Base-by-base conservation (phyloP, 2,888 invertebrate genomes). In the Cyrtodaria siliqua region DNA sequence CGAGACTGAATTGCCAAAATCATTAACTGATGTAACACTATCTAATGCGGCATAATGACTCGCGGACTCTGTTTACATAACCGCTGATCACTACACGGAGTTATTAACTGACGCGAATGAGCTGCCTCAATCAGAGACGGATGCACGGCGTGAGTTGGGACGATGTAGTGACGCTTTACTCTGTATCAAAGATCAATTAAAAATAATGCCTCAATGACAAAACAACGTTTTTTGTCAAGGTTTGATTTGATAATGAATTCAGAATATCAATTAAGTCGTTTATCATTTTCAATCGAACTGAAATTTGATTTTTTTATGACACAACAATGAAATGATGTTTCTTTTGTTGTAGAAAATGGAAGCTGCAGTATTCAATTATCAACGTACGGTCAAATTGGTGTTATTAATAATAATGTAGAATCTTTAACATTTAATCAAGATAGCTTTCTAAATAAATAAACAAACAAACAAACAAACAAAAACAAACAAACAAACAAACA, bases 1-100 rank as follows among this genome's bases (percentile, higher is more conserved):
- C 33, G 33, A 42, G 56, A 33, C 56, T 23, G 42, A 33, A 33
- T 33, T 44, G 27, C 33, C 40, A 44, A 59, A 42, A 59, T 69
- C 61, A 52, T 62, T 61, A 62, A 16, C 49, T 67, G 55, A 66
- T 55, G 73, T 67, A 73, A 73, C 56, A 20, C 47, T 55, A 73
- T 33, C 66, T 56, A 42, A 44, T 56, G 14, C 57, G 53, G 20
- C 53, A 72, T 60, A 72, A 66, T 61, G 61, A 56, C 44, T 24
- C 38, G 55, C 26, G 12, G 55, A 55, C n/a, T 40, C 47, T 73
- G 67, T 73, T 73, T 73, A 73, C 67, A 73, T 73, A 73, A 73
- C 67, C 53, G 66, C 53, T 55, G 67, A 73, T 73, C 60, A 69
- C 18, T 4, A 33, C 33, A 33, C 4, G 33, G 33, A 33, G 33